Evolutionary conservation across 2,113 vertebrate genomes (phyloP), one percentile per base, ranked within the genome.

Genomic region (Crypturellus undulatus): DNA sequence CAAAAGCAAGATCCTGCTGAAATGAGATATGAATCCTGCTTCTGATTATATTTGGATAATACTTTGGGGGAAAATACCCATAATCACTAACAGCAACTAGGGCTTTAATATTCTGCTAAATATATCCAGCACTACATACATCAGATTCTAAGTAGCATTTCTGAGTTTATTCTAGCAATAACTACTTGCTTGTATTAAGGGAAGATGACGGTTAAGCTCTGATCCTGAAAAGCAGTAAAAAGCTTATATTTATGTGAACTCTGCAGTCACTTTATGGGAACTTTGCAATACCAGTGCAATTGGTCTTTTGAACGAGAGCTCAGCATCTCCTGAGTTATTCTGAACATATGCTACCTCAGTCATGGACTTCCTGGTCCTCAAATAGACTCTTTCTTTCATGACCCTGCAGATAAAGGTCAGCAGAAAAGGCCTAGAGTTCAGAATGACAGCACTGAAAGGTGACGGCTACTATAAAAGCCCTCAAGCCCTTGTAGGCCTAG

Each of bases 11-110:
- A 79, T 73, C 30, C 9, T 76, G 52, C 22, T 80, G 68, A 79
- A 91, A 79, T 90, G 60, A 60, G 25, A 80, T 20, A n/a, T 40
- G 10, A 67, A 51, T 58, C 32, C 63, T 54, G 63, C 67, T 91
- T 85, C 54, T 73, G 67, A 91, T 70, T 85, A 83, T 22, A 45
- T 51, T 83, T 1, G 7, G 60, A 17, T 92, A 75, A 19, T 56
- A 34, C 38, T 88, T 38, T 85, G 51, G 93, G 64, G 64, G 92
- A 94, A 95, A 94, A 83, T 47, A 80, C 13, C 45, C 51, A 20
- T 82, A 79, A 79, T 89, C 3, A 21, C 45, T 38, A 63, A 77
- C 25, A 73, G 21, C 13, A 36, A 90, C 59, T 79, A 76, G 28
- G 12, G 59, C 72, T 80, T 93, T 86, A 38, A 58, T 84, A 84